phyloP scores from a whole-genome alignment of 2,797 vertebrate species.

The Acropternis orthonyx region DNA sequence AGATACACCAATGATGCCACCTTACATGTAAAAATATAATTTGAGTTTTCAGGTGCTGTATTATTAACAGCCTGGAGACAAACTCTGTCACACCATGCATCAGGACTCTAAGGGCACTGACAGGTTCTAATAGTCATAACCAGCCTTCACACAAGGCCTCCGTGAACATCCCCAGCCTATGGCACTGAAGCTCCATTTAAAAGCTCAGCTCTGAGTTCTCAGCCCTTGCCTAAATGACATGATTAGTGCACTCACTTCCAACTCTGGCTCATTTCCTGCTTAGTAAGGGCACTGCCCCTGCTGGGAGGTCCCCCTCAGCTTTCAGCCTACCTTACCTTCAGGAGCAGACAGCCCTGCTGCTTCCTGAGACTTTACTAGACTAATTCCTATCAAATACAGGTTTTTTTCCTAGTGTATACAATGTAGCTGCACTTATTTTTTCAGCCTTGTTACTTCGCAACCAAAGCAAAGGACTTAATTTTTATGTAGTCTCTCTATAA shows the following conservation, averaged over 20 bases:
- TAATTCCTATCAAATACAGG: neutral
- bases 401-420: neutral
- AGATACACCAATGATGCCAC: neutral
- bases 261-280: neutral
- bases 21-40: neutral
- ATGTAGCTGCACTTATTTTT: neutral
- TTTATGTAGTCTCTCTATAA: neutral
- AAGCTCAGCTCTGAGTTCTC: neutral
- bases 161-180: rapidly evolving
- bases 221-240: rapidly evolving
- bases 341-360: neutral
- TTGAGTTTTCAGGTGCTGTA: neutral
- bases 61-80: neutral
- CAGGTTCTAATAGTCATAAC: neutral
- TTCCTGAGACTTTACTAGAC: neutral
- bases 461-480: neutral
- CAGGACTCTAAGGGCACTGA: neutral
- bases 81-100: neutral
- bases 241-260: neutral
- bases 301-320: neutral
- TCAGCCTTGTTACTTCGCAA: neutral
- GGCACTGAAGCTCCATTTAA: neutral
- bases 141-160: neutral
- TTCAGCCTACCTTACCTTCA: neutral
- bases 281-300: neutral